Conservation (phyloP, 2,113 vertebrate genomes). For the Heterotis niloticus region DNA sequence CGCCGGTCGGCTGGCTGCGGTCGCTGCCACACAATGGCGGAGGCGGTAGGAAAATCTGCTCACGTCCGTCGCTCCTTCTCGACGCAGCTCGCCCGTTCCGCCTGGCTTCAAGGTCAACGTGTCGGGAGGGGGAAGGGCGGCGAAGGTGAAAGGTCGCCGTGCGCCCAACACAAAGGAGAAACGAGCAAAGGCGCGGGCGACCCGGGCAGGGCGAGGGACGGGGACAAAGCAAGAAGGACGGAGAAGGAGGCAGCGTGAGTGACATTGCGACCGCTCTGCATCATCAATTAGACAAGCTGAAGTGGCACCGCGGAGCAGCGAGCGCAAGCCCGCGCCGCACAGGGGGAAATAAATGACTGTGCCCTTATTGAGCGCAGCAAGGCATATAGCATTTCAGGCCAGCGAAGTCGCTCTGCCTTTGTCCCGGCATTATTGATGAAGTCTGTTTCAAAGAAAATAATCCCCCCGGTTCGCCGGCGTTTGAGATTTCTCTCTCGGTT, state of each 20-base stretch:
- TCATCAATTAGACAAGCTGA: constrained; percentile 63
- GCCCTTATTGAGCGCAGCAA: constrained; percentile 50
- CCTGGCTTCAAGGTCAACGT: neutral
- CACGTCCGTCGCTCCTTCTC: neutral
- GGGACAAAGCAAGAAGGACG: neutral
- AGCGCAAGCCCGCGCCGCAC: constrained; percentile 43
- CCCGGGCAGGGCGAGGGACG: neutral
- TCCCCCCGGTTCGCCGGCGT: constrained; percentile 35
- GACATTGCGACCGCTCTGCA: constrained; percentile 42
- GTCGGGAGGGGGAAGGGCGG: neutral
- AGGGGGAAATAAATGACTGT: constrained; percentile 45
- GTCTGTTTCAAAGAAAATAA: constrained; percentile 49
- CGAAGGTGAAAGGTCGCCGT: neutral
- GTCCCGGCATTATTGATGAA: constrained; percentile 49
- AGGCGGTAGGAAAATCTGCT: constrained; percentile 7
- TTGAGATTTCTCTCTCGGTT: constrained; percentile 42
- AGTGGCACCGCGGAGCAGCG: constrained; percentile 58
- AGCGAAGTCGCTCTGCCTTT: constrained; percentile 43
- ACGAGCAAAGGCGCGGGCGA: neutral
- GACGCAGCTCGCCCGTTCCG: neutral
- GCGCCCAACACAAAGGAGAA: neutral
- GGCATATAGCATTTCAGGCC: constrained; percentile 50
- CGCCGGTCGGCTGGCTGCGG: neutral
- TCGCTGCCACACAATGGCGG: neutral
- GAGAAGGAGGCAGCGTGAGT: constrained; percentile 24